Evolutionary conservation across 35 echinoderm and acorn worm genomes (phyloP).

Genomic region (Ptychodera flava): DNA sequence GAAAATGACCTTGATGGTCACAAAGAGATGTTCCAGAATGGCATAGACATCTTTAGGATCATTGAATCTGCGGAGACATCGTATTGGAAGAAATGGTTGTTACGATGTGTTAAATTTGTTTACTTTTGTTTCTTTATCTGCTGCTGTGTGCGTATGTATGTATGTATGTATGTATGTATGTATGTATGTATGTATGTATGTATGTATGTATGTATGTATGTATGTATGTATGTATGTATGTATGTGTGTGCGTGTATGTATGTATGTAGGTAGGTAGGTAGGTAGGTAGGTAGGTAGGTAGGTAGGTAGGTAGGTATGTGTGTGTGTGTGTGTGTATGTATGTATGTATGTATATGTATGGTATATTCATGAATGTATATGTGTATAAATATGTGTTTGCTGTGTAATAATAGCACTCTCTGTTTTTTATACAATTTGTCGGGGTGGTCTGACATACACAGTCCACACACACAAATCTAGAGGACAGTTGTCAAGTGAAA

Average conservation of each 20-base stretch:
- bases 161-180: not conserved
- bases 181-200: conserved; percentile 2
- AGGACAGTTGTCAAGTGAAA: too few relatives aligned
- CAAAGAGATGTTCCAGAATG: too few relatives aligned
- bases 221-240: not conserved
- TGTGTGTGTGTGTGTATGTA: not conserved
- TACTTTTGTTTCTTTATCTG: not conserved
- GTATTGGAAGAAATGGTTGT: not conserved
- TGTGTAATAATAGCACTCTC: not conserved
- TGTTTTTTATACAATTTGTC: too few relatives aligned
- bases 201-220: conserved; percentile 2
- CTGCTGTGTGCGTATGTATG: not conserved
- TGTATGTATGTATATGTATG: not conserved
- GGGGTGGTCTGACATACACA: too few relatives aligned
- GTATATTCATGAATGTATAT: not conserved
- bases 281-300: not conserved
- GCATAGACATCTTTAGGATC: not conserved
- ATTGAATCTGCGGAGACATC: not conserved
- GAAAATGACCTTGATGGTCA: too few relatives aligned
- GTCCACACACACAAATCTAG: not conserved
- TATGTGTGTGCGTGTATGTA: not conserved
- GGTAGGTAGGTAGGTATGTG: not conserved
- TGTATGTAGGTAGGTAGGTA: not conserved
- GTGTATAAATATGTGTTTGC: not conserved
- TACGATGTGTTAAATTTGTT: not conserved